Conservation (phyloP, 2,888 invertebrate genomes). For the Tinea semifulvella region DNA sequence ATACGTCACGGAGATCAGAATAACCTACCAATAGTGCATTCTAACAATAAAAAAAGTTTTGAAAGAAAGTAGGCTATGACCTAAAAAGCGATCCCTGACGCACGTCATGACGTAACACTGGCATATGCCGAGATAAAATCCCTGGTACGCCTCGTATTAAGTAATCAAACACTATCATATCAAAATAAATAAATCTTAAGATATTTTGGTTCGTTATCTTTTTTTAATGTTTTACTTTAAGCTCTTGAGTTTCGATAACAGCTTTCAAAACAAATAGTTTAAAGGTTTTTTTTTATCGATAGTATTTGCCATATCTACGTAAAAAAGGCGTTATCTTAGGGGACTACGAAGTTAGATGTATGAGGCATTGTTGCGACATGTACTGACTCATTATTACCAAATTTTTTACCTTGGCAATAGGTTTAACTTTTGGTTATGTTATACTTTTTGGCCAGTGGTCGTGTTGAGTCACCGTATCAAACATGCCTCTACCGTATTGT, state of each 20-base stretch:
- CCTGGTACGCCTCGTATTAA: not conserved
- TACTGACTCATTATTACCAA: conserved; percentile 40
- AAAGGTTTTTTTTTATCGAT: not conserved
- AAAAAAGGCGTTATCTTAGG: not conserved
- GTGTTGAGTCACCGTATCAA: conserved; percentile 33
- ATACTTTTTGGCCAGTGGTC: not conserved
- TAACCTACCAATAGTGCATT: conserved; percentile 10
- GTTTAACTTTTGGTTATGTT: conserved; percentile 18
- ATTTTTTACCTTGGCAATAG: conserved; percentile 21
- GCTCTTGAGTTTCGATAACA: conserved; percentile 22
- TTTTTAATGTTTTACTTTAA: conserved; percentile 6
- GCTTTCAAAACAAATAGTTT: too few species aligned
- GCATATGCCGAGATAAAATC: conserved; percentile 12
- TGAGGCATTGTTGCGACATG: conserved; percentile 3
- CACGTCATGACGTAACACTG: conserved; percentile 14
- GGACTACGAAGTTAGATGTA: not conserved
- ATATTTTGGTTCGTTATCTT: not conserved
- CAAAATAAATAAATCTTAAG: conserved; percentile 8
- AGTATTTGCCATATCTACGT: not conserved
- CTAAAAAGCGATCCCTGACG: conserved; percentile 16
- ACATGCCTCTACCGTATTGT: conserved; percentile 1
- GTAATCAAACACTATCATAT: conserved; percentile 7
- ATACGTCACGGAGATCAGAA: conserved; percentile 4
- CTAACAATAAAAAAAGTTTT: conserved; percentile 14
- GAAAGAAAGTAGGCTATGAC: conserved; percentile 17